These are phyloP conservation scores for Aurelia aurita DNA, from an alignment of 30 jellyfish, hydroid and myxozoan genomes.

Conservation along the genomic window DNA sequence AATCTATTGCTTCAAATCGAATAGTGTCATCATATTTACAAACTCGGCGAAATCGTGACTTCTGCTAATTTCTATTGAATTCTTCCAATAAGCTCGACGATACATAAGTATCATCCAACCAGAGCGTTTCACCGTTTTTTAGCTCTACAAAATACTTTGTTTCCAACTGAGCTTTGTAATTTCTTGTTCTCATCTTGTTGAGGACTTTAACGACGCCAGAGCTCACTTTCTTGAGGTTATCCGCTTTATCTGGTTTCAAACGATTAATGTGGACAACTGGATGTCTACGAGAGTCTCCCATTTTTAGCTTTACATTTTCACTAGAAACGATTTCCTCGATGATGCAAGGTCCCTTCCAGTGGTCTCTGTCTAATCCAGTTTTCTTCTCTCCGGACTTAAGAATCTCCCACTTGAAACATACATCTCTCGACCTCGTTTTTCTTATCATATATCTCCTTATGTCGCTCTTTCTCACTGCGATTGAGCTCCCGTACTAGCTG, in stretches of 20 bases:
- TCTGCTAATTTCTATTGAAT: too few species aligned
- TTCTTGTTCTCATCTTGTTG: constrained; percentile 10
- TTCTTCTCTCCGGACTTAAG: constrained; percentile 18
- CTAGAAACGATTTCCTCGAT: background rate
- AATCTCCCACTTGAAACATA: too few species aligned
- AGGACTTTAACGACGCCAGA: background rate
- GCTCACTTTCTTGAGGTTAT: constrained; percentile 7
- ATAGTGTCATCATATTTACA: too few species aligned
- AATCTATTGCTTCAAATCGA: too few species aligned
- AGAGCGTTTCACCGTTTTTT: too few species aligned
- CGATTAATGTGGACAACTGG: constrained; percentile 15
- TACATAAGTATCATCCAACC: constrained; percentile 8
- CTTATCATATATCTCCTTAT: too few species aligned
- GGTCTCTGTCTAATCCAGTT: constrained; percentile 28
- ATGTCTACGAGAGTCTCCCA: constrained; percentile 26
- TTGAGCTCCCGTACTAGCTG: too few species aligned
- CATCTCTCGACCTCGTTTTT: too few species aligned
- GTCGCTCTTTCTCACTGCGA: too few species aligned
- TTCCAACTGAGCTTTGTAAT: constrained; percentile 12
- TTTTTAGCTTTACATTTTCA: constrained; percentile 16
- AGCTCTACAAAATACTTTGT: constrained; percentile 25
- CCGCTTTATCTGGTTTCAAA: constrained; percentile 11
- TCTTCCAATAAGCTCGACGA: constrained; percentile 5
- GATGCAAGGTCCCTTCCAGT: constrained; percentile 17
- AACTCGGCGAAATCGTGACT: too few species aligned